phyloP scores from a whole-genome alignment of 2,113 vertebrate genomes.

The Nothoprocta perdicaria region DNA sequence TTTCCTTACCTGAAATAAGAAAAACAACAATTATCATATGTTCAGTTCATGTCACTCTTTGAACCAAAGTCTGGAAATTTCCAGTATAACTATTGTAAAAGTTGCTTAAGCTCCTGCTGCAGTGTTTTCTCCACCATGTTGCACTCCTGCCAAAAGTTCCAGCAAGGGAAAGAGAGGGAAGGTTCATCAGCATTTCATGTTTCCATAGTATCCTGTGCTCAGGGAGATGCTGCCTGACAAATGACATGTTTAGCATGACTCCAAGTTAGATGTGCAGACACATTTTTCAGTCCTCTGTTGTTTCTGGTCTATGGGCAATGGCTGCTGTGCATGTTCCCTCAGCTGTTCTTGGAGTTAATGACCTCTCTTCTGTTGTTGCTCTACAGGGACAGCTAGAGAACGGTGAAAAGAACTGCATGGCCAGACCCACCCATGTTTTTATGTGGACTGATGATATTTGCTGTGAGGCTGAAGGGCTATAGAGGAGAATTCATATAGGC shows the following conservation, averaged over 20 bases:
- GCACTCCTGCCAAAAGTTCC: rapidly evolving
- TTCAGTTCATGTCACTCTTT: not conserved
- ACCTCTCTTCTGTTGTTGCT: not conserved
- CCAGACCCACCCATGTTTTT: not conserved
- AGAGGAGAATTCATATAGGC: not conserved
- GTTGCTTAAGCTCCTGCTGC: not conserved
- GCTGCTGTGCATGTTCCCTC: not conserved
- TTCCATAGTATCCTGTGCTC: not conserved
- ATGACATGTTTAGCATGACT: not conserved
- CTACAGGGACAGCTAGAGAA: not conserved
- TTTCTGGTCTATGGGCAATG: not conserved
- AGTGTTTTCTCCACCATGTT: not conserved
- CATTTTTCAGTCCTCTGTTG: not conserved
- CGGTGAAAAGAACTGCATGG: not conserved
- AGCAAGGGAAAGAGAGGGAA: not conserved
- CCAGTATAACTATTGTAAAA: not conserved
- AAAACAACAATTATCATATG: not conserved
- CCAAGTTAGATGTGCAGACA: not conserved
- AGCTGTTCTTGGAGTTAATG: not conserved
- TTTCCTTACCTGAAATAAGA: constrained; percentile 16
- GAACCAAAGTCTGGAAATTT: not conserved
- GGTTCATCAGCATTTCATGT: not conserved
- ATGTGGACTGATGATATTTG: not conserved
- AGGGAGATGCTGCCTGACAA: not conserved
- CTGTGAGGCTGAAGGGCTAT: not conserved